A percentile compares a stretch with the other conserved stretches of the same genome.
Evolutionary conservation across 2,113 vertebrate genomes (phyloP).

Genomic region (Marcusenius ussheri): DNA sequence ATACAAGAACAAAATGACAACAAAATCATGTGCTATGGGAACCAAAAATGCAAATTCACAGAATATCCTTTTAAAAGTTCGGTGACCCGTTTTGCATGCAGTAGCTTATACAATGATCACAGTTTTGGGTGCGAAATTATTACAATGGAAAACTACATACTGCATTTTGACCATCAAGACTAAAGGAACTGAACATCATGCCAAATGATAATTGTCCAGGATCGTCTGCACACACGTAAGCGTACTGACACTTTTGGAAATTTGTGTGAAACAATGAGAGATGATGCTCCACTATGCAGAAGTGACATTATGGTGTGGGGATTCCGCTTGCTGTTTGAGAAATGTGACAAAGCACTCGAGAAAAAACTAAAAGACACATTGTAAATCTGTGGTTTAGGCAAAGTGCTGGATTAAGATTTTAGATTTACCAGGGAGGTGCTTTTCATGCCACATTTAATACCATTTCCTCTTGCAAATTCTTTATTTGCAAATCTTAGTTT

Average conservation of each 20-base stretch:
- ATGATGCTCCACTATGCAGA: not conserved
- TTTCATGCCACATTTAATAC: conserved; percentile 8
- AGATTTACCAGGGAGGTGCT: not conserved
- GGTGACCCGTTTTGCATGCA: not conserved
- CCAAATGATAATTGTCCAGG: not conserved
- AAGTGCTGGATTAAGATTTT: not conserved
- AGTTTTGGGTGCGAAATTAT: not conserved
- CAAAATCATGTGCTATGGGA: not conserved
- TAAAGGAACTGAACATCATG: not conserved
- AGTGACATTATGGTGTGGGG: not conserved
- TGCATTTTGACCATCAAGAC: not conserved
- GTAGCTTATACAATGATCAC: not conserved
- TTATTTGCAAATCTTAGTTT: conserved; percentile 16
- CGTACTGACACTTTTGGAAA: not conserved
- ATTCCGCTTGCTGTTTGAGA: not conserved
- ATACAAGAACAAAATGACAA: not conserved
- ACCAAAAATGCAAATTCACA: not conserved
- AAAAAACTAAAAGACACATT: not conserved
- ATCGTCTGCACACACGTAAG: not conserved
- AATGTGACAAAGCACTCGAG: not conserved
- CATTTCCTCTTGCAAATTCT: conserved; percentile 24
- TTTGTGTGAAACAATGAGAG: not conserved
- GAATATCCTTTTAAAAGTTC: not conserved
- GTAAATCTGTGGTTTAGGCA: not conserved
- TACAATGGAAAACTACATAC: not conserved